Base-by-base conservation (phyloP, 2,113 vertebrate species). In the Cyprinodon variegatus region DNA sequence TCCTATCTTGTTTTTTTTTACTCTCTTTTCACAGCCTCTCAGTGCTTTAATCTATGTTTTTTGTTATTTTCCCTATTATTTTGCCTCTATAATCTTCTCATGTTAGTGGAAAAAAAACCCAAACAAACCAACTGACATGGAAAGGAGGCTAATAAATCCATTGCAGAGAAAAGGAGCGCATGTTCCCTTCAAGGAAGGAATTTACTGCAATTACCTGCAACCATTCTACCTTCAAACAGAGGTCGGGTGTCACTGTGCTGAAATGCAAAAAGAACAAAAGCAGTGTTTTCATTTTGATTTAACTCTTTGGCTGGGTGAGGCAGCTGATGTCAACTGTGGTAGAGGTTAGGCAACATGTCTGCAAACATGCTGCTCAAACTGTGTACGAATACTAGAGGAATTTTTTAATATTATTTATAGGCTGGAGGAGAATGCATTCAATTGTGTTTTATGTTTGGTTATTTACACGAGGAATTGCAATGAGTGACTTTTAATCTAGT, bases 201-300 rank as follows among this genome's bases (percentile, higher is more conserved):
- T 43, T 65, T 77, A 84, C 62, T 71, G 20, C 50, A 88, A 94
- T 66, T 83, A 90, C 79, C 93, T 91, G 94, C 95, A 96, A 96
- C 96, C 95, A 93, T 95, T 96, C 96, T 97, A 96, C 95, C 96
- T 96, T 96, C 89, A 94, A 90, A 90, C 83, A 82, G 83, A 90
- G 62, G 94, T 95, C 94, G 92, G 95, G 93, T 93, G 93, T 96
- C 96, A 97, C 96, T 96, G 97, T 98, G 97, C 96, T 94, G 90
- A 91, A 89, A 62, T 78, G 79, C 84, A 90, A 88, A 92, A 87
- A 87, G 22, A 57, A 70, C 78, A 71, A 80, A 64, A 59, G 67
- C 45, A 83, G 40, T 53, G 41, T 78, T 62, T 71, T 61, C 22
- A 66, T 83, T 79, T 43, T 29, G 15, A 41, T 85, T 86, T 85